These are phyloP conservation scores for Corbicula japonica DNA, from an alignment of 2,888 invertebrate genomes.

Conservation along the genomic window DNA sequence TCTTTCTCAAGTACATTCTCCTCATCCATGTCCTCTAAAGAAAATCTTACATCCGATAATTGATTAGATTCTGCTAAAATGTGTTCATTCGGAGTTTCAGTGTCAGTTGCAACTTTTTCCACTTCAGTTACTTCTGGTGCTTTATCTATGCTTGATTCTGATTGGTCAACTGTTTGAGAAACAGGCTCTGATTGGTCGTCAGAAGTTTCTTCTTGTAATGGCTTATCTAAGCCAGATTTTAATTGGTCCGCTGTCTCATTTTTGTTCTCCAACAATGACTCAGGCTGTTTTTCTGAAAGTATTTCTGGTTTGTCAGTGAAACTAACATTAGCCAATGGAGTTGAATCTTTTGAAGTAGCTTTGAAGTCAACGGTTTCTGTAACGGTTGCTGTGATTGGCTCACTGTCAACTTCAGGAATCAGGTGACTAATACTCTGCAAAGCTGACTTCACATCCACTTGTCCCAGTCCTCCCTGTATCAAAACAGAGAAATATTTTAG, in stretches of 20 bases:
- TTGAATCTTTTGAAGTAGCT: conserved; percentile 14
- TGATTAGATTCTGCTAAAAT: neutral
- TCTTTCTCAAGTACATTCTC: conserved; percentile 41
- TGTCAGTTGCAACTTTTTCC: neutral
- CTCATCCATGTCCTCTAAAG: conserved; percentile 47
- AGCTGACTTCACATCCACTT: conserved; percentile 71
- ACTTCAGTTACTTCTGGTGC: neutral
- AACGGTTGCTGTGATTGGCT: conserved; percentile 28
- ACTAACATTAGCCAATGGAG: conserved; percentile 7
- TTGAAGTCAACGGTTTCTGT: conserved; percentile 7
- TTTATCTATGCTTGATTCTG: conserved; percentile 18
- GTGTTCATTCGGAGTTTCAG: conserved; percentile 39
- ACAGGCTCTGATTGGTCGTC: conserved; percentile 22
- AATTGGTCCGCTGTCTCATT: too few species aligned
- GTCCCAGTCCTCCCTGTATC: conserved; percentile 68
- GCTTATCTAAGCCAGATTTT: too few species aligned
- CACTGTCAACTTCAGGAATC: conserved; percentile 72
- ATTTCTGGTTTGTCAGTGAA: conserved; percentile 47
- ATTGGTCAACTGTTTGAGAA: conserved; percentile 43
- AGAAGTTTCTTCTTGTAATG: too few species aligned
- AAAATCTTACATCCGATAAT: conserved; percentile 27
- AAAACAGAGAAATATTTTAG: too few species aligned
- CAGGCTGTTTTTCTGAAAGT: neutral
- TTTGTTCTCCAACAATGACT: too few species aligned
- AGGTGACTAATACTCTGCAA: conserved; percentile 73